Base-by-base conservation (phyloP, 2,113 vertebrate species). In the Hemichromis elongatus region DNA sequence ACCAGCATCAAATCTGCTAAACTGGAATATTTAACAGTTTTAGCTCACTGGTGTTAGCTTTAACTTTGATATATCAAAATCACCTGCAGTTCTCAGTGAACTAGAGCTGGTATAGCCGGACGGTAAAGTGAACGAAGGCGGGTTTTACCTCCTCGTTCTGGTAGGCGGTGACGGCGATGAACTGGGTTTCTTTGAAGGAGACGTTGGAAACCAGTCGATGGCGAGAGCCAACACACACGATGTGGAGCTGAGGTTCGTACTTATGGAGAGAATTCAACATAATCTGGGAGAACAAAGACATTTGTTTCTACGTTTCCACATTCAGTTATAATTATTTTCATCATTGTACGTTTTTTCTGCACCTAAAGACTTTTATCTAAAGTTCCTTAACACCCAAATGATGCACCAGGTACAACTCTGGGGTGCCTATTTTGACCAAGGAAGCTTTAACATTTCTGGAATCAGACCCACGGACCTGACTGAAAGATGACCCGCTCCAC, bases 131-230 rank as follows among this genome's bases (percentile, higher is more conserved):
- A n/a, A n/a, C n/a, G n/a, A n/a, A n/a, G n/a, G n/a, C n/a, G n/a
- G n/a, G n/a, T n/a, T 3, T 53, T 21, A 96, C 95, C 95, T 96
- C 96, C 28, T 99, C 99, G 0, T 99, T 99, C 95, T 99, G 98
- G 80, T 99, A 99, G 86, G 99, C 98, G 0, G 99, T 99, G 83
- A 99, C 99, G 0, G 99, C 98, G 50, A 99, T 99, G 95, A 99
- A 99, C 94, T 98, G 98, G 0, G 98, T 99, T 80, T 99, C 98
- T 0, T 96, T 96, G 91, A 99, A 99, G 83, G 98, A 98, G 47
- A 98, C 96, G 91, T 99, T 98, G 92, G 97, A 97, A 30, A 99
- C 97, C 96, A 99, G 97, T 9, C 97, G 96, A 77, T 98, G 98
- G 26, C 95, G 95, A 0, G 97, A 97, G 21, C 98, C 99, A 1